Base-by-base conservation (phyloP, 2,888 invertebrate genomes). In the Eupithecia pulchellata region DNA sequence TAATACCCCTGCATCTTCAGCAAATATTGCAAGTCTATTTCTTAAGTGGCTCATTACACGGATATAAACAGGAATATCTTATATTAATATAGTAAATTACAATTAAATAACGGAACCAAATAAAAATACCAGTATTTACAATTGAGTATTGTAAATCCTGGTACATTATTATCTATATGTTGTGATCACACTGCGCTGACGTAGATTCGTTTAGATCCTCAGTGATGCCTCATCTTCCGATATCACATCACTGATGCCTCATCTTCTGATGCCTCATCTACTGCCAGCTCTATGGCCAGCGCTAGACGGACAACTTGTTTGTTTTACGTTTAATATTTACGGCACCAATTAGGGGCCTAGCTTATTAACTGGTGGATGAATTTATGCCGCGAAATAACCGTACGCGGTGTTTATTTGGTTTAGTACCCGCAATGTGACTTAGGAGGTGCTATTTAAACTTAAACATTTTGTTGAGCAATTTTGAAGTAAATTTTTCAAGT, bases 321-420 rank as follows among this genome's bases (percentile, higher is more conserved):
- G 88, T 91, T 91, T 91, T 87, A 89, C 83, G 87, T 88, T 84
- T 85, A 83, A 86, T 90, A 90, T 92, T 92, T 92, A 92, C 86
- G 89, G 84, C 75, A 81, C 85, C 90, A 91, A 91, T 91, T 91
- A 91, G 84, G 82, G 82, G 84, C 81, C 83, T 84, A 83, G 86
- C 87, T 90, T 91, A 92, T 91, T 91, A 90, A 91, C 89, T 86
- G 86, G 80, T 78, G 84, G 84, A 87, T 78, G 86, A 89, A 89
- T 89, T 90, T 87, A 89, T 84, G 84, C 68, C 77, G 71, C 80
- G 79, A 85, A 86, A 84, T 87, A 86, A 86, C 85, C 78, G 84
- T 81, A 78, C 77, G 74, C 79, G 77, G 75, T 69, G 70, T 62
- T 71, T 84, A 86, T 87, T 88, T 89, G 84, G 87, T 88, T 85